phyloP scores from a whole-genome alignment of 2,113 vertebrate species.

The Leptobrachium ailaonicum region DNA sequence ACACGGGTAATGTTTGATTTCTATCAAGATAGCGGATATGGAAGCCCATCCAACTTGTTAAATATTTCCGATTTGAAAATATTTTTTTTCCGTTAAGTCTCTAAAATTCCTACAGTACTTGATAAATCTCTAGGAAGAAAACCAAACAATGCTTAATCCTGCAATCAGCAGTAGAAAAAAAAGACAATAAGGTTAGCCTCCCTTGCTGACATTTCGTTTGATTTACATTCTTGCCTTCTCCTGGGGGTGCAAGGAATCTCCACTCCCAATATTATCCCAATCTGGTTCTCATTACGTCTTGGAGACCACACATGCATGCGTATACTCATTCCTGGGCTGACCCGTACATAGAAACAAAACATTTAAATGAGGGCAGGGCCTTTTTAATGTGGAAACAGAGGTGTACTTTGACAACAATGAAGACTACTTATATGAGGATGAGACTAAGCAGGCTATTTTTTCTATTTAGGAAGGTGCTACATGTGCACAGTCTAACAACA shows the following conservation, averaged over 20 bases:
- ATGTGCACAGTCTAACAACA: too few species aligned
- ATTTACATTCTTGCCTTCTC: conserved; percentile 32
- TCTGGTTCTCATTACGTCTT: conserved; percentile 26
- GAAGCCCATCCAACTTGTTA: too few species aligned
- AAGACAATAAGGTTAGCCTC: not conserved
- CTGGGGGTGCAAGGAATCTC: conserved; percentile 20
- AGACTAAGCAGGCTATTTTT: too few species aligned
- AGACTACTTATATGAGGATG: not conserved
- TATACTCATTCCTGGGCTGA: conserved; percentile 8
- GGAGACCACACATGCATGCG: conserved; percentile 28
- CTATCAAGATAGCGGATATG: too few species aligned
- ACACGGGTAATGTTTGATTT: too few species aligned
- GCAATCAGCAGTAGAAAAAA: not conserved
- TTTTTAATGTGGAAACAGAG: not conserved
- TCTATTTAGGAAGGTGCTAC: too few species aligned
- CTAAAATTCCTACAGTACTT: too few species aligned
- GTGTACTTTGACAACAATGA: not conserved
- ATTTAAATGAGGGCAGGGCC: conserved; percentile 1
- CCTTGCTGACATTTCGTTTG: conserved; percentile 13
- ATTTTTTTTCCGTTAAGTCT: too few species aligned
- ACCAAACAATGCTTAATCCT: too few species aligned
- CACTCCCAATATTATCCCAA: conserved; percentile 32
- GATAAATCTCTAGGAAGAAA: too few species aligned
- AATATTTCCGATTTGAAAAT: too few species aligned
- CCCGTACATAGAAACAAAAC: conserved; percentile 1